Conservation (phyloP, 2,888 invertebrate genomes). For the Spisula subtruncata region DNA sequence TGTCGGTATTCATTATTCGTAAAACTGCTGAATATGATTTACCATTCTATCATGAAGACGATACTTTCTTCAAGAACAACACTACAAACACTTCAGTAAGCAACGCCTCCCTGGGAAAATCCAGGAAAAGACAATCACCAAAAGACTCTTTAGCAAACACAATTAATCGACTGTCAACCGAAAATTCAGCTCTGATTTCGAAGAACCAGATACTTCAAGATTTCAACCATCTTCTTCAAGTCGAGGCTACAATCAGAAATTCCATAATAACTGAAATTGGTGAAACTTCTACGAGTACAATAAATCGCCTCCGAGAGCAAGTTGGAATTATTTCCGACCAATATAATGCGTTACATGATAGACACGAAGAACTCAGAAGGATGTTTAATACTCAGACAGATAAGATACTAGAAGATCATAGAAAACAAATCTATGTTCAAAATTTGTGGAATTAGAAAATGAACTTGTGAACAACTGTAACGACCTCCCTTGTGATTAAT, state of each 20-base stretch:
- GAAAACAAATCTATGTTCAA: too few relatives aligned
- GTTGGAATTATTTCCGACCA: too few relatives aligned
- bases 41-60: slow-evolving; percentile 11
- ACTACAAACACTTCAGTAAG: background rate
- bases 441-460: too few relatives aligned
- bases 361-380: too few relatives aligned
- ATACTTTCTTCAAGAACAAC: background rate
- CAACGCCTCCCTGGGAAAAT: background rate
- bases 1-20: background rate
- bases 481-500: too few relatives aligned
- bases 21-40: slow-evolving; percentile 14
- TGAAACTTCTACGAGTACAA: too few relatives aligned
- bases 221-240: background rate
- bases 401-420: too few relatives aligned
- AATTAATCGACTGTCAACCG: background rate
- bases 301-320: too few relatives aligned
- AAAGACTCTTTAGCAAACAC: background rate
- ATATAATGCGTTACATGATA: too few relatives aligned
- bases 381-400: too few relatives aligned
- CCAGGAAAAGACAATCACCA: background rate
- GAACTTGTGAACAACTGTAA: too few relatives aligned
- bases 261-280: too few relatives aligned
- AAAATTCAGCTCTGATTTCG: background rate
- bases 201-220: slow-evolving; percentile 12
- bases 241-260: background rate